Evolutionary conservation across 2,113 vertebrate genomes (phyloP), one percentile per base, ranked within the genome.

Genomic region (Mystacornis crossleyi): DNA sequence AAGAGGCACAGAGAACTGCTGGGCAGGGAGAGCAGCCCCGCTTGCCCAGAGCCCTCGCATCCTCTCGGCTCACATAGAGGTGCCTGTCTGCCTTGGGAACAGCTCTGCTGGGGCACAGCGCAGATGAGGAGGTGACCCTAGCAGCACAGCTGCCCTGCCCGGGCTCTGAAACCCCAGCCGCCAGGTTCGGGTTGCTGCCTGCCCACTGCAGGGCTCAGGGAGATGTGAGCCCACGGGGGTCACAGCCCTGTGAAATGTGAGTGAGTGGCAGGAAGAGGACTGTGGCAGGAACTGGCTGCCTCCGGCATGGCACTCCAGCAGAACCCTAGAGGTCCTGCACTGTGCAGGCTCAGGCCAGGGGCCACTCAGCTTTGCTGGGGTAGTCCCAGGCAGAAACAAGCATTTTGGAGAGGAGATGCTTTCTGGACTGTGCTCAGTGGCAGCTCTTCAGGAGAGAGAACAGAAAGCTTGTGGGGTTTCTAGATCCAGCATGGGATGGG

Each of bases 151-250:
- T 6, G 2, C 36, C 40, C 65, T 73, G 80, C 25, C 29, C 19
- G 34, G 84, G 13, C 53, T 57, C 64, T 94, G 94, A 97, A 97
- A 97, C 91, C 34, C 54, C 96, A 97, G 80, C 72, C 2, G 8
- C 48, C 10, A 8, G 84, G 92, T 83, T 97, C 75, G 8, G n/a
- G 92, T 97, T 96, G 90, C 95, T 81, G 80, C 54, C 62, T 1
- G 2, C 75, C 65, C 31, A 14, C 69, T 18, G 67, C 67, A 60
- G 48, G 48, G 43, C 60, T 57, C 31, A 8, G 64, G 50, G 55
- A 2, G 13, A 90, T 26, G 55, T 71, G 70, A 97, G 75, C 82
- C 58, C 85, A 62, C 0, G 9, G 83, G 84, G 89, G 86, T 85
- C 87, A 90, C 38, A 91, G 70, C 61, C 93, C 57, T 10, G 11